Conservation (phyloP, 2,797 vertebrate genomes). For the Coranthus polyacanthus region DNA sequence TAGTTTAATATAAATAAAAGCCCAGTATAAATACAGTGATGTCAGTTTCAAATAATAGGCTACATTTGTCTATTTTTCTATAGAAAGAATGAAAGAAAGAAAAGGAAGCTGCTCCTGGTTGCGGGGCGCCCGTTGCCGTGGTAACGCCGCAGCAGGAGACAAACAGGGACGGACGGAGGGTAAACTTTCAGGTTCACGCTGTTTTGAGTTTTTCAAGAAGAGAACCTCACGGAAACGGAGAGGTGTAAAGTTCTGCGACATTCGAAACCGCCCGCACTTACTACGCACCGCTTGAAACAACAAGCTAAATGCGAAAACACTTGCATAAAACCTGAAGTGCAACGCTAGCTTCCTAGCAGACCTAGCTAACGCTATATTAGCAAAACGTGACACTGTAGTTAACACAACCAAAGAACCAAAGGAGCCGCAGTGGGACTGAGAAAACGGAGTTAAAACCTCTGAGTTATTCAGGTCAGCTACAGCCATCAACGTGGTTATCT, state of each 20-base stretch:
- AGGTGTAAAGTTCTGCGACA: too few relatives aligned
- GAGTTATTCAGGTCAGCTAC: conserved; percentile 25
- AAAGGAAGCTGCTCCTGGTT: not conserved
- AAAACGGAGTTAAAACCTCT: not conserved
- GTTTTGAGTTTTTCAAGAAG: too few relatives aligned
- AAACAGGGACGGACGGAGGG: not conserved
- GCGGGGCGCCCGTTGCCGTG: conserved; percentile 61
- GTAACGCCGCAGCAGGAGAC: conserved; percentile 41
- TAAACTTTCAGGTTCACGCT: too few relatives aligned
- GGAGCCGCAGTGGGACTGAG: not conserved
- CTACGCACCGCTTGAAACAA: too few relatives aligned
- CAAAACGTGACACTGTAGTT: fast-evolving
- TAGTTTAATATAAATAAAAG: too few relatives aligned
- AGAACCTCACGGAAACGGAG: too few relatives aligned
- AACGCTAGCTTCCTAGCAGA: not conserved
- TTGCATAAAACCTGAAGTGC: not conserved
- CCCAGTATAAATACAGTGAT: not conserved
- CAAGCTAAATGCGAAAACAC: not conserved
- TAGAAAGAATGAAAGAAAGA: too few relatives aligned
- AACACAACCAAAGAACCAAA: not conserved
- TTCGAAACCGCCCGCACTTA: too few relatives aligned
- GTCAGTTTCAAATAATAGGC: not conserved
- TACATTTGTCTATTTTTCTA: not conserved
- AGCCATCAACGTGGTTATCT: too few relatives aligned
- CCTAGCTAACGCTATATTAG: not conserved